Base-by-base conservation (phyloP, 1,140 invertebrate genomes). In the Ridgeia piscesae region DNA sequence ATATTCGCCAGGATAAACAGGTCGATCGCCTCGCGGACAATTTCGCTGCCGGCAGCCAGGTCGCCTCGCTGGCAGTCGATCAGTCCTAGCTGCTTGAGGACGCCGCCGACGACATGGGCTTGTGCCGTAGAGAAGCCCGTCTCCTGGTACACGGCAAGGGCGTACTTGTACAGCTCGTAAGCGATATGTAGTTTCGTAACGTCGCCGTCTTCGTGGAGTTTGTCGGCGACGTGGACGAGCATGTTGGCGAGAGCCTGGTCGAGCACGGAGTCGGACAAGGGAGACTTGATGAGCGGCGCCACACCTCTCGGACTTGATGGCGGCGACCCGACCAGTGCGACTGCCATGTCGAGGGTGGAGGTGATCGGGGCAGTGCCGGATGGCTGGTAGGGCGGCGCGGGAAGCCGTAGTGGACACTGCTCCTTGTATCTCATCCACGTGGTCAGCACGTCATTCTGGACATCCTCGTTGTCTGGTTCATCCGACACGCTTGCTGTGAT, bases 21-120 rank as follows among this genome's bases (percentile, higher is more conserved):
- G 6, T 35, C 91, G 34, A 92, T 91, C 21, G 93, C 89, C 88
- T 93, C 93, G n/a, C 92, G 35, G 89, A 93, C 92, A 50, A 93
- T 50, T 58, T 92, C 92, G 42, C 89, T 91, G 33, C 93, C 93
- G n/a, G n/a, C 89, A 35, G 89, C 48, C 33, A 92, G 89, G 33
- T 93, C 92, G 17, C 93, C 93, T 27, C 77, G 92, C 21, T 34
- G 35, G 77, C 93, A 93, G n/a, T 91, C 58, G 6, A 91, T 92
- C 34, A 92, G 58, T 50, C 93, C 93, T 14, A 93, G 35, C n/a
- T 91, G 35, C 89, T 50, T 77, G 33, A 93, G 35, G 6, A 93
- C n/a, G 33, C 92, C 34, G 31, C 35, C 93, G 21, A 93, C 91
- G 50, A 91, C 33, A 14, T 92, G 34, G n/a, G 50, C 88, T 35